These are phyloP conservation scores for Sicus ferrugineus DNA, from an alignment of 2,888 invertebrate genomes.

Conservation along the genomic window DNA sequence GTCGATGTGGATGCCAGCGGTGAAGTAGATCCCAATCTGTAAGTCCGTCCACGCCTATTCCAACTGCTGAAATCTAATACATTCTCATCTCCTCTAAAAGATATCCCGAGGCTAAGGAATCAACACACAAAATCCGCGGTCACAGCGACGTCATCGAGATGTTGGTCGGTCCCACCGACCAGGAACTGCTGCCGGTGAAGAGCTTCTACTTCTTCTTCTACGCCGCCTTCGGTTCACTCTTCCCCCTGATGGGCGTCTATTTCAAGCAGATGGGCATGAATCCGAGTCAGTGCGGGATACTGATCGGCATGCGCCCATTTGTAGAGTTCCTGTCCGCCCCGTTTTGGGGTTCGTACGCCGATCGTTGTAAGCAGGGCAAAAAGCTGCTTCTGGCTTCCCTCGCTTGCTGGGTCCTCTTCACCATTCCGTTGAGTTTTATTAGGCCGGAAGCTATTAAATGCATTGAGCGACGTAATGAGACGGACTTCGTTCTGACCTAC, in stretches of 20 bases:
- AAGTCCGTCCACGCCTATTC: conserved; percentile 53
- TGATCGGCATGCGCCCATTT: conserved; percentile 96
- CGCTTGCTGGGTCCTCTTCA: conserved; percentile 96
- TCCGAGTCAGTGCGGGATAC: conserved; percentile 90
- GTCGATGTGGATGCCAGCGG: conserved; percentile 85
- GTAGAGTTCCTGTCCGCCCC: conserved; percentile 97
- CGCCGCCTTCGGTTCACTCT: conserved; percentile 97
- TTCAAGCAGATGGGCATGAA: conserved; percentile 99
- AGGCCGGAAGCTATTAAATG: conserved; percentile 94
- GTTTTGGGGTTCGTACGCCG: conserved; percentile 96
- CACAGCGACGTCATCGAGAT: conserved; percentile 84
- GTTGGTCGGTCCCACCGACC: conserved; percentile 84
- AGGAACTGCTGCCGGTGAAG: conserved; percentile 92
- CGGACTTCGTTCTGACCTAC: conserved; percentile 70
- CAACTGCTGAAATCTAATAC: neutral
- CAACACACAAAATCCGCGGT: conserved; percentile 89
- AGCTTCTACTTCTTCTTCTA: conserved; percentile 99
- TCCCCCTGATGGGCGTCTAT: conserved; percentile 98
- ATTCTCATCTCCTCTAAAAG: conserved; percentile 64
- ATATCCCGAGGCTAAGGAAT: conserved; percentile 86
- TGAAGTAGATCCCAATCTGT: conserved; percentile 84
- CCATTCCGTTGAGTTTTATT: conserved; percentile 93
- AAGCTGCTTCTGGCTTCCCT: conserved; percentile 88
- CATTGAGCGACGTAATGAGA: conserved; percentile 72
- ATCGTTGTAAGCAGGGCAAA: conserved; percentile 88